Percentiles rank a stretch among this genome's conserved stretches.
These are phyloP conservation scores for Lacerta viridis DNA, from an alignment of 2,797 vertebrate species.

Conservation along the genomic window DNA sequence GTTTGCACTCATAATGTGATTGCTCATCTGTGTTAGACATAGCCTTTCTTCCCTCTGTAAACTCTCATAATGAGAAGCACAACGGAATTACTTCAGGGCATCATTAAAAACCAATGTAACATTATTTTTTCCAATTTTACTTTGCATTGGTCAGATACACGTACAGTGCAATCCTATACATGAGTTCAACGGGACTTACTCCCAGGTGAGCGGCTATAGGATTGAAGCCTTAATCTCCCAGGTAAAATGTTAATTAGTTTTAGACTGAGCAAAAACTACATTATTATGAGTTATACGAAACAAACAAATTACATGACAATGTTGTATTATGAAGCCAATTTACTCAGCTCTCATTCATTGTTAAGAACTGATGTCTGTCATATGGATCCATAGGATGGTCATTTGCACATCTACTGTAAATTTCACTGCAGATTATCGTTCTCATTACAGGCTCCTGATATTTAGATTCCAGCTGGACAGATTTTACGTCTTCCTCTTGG, in stretches of 20 bases:
- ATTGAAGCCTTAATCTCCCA: neutral
- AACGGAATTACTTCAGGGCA: conserved; percentile 1
- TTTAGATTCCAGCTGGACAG: neutral
- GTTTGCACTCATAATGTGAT: neutral
- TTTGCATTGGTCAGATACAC: neutral
- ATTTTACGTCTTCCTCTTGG: neutral
- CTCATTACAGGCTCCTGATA: neutral
- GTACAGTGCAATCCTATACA: too few relatives aligned
- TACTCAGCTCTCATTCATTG: neutral
- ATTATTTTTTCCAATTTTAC: neutral
- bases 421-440: neutral
- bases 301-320: neutral
- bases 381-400: neutral
- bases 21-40: conserved; percentile 3
- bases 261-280: rapidly evolving
- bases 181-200: too few relatives aligned
- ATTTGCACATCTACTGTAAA: neutral
- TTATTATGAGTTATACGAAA: neutral
- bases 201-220: too few relatives aligned
- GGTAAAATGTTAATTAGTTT: neutral
- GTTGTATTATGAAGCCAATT: neutral
- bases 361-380: neutral
- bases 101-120: neutral
- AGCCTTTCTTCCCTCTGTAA: neutral
- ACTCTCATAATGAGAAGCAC: neutral